phyloP scores from a whole-genome alignment of 2,113 vertebrate genomes.

The Mormyrus iriodes region DNA sequence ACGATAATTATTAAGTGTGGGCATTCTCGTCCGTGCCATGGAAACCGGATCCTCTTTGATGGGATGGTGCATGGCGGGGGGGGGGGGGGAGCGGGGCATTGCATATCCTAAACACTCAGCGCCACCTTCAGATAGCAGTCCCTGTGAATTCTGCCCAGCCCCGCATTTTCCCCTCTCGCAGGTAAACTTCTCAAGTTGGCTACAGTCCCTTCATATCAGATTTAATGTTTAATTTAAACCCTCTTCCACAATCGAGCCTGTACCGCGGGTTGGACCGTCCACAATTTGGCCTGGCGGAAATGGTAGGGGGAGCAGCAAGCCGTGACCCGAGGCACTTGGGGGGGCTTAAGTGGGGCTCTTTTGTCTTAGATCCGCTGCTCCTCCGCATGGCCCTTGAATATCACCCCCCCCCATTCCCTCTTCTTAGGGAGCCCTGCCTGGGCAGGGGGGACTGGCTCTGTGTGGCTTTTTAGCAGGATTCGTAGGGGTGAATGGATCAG shows the following conservation, averaged over 20 bases:
- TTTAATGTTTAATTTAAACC: slow-evolving; percentile 45
- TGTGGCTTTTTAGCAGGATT: not conserved
- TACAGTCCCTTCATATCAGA: slow-evolving; percentile 28
- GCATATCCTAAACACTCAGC: slow-evolving; percentile 65
- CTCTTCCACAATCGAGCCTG: slow-evolving; percentile 39
- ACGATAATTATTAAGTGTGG: slow-evolving; percentile 73
- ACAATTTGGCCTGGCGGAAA: not conserved
- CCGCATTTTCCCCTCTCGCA: slow-evolving; percentile 41
- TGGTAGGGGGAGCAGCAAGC: not conserved
- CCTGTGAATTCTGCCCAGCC: slow-evolving; percentile 59
- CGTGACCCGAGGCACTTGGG: not conserved
- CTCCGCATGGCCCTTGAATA: not conserved
- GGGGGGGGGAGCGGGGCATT: slow-evolving; percentile 55
- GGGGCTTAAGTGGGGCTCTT: not conserved
- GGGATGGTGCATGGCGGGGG: slow-evolving; percentile 46
- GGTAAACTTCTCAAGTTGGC: slow-evolving; percentile 55
- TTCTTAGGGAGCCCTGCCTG: not conserved
- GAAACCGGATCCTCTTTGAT: slow-evolving; percentile 65
- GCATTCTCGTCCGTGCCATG: slow-evolving; percentile 59
- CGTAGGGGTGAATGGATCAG: not conserved
- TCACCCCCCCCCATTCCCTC: not conserved
- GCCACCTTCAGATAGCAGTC: slow-evolving; percentile 64
- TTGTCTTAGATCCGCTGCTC: not conserved
- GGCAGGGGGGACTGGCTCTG: not conserved
- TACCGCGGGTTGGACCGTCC: not conserved